A percentile compares a stretch with the other conserved stretches of the same genome.
Evolutionary conservation across 2,113 vertebrate species (phyloP).

Genomic region (Nothocercus julius): DNA sequence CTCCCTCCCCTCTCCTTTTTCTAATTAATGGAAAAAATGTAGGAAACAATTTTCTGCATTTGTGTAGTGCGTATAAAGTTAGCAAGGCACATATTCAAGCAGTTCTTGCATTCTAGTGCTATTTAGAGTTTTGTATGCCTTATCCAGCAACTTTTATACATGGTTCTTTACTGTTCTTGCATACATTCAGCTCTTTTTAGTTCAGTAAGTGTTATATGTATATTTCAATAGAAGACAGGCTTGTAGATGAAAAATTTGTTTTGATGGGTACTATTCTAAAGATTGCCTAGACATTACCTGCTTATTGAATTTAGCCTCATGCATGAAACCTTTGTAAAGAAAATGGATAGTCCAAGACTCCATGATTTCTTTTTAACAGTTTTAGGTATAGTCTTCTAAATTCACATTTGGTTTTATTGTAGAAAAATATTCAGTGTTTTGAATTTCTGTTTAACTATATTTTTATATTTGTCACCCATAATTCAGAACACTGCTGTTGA

Average conservation of each 20-base stretch:
- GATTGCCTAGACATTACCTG: neutral
- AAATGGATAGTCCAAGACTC: neutral
- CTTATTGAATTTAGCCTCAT: neutral
- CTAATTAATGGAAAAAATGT: neutral
- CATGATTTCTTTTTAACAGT: neutral
- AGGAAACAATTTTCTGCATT: neutral
- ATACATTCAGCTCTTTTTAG: neutral
- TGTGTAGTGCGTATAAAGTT: neutral
- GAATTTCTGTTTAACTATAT: constrained; percentile 35
- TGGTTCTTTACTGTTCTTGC: neutral
- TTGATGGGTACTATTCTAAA: neutral
- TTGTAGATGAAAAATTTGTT: neutral
- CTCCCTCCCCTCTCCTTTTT: neutral
- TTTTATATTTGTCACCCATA: constrained; percentile 52
- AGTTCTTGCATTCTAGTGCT: neutral
- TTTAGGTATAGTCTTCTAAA: neutral
- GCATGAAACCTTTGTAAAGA: neutral
- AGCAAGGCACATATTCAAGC: neutral
- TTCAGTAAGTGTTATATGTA: neutral
- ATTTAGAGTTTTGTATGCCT: neutral
- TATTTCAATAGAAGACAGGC: neutral
- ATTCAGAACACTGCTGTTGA: constrained; percentile 75
- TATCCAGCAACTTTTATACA: neutral
- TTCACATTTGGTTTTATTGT: neutral
- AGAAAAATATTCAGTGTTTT: neutral